phyloP scores from a whole-genome alignment of 2,797 vertebrate genomes.

The Sebastes melanostomus region DNA sequence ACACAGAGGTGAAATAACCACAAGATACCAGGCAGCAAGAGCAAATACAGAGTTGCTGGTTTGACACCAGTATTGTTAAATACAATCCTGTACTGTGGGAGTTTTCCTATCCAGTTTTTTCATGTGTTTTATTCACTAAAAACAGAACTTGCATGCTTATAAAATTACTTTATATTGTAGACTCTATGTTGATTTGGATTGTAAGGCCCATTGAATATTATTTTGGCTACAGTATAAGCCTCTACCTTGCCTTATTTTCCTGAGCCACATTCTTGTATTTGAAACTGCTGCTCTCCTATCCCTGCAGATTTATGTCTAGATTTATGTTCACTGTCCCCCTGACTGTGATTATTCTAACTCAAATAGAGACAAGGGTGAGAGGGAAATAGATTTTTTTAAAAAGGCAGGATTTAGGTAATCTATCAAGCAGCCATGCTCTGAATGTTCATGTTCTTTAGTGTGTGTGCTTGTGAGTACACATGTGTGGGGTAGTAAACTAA shows the following conservation, averaged over 20 bases:
- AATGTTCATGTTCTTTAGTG: slow-evolving; percentile 1
- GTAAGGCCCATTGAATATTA: background rate
- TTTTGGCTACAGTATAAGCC: background rate
- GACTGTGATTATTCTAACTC: slow-evolving; percentile 19
- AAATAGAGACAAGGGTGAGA: background rate
- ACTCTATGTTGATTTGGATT: background rate
- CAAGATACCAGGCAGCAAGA: background rate
- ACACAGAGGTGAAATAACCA: background rate
- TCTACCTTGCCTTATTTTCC: background rate
- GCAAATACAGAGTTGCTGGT: background rate
- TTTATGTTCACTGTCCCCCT: slow-evolving; percentile 1
- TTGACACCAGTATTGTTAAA: background rate
- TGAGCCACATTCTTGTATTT: background rate
- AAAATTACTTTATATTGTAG: background rate
- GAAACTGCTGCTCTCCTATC: background rate
- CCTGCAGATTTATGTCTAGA: slow-evolving; percentile 15
- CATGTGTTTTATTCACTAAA: background rate
- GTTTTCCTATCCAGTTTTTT: background rate
- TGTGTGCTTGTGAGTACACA: background rate
- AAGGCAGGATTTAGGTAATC: background rate
- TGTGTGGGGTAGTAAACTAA: background rate
- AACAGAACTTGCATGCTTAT: background rate
- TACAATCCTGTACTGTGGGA: background rate
- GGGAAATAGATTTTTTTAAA: background rate
- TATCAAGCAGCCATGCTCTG: background rate